phyloP scores from a whole-genome alignment of 2,888 invertebrate species.

The Platypus cylindrus region DNA sequence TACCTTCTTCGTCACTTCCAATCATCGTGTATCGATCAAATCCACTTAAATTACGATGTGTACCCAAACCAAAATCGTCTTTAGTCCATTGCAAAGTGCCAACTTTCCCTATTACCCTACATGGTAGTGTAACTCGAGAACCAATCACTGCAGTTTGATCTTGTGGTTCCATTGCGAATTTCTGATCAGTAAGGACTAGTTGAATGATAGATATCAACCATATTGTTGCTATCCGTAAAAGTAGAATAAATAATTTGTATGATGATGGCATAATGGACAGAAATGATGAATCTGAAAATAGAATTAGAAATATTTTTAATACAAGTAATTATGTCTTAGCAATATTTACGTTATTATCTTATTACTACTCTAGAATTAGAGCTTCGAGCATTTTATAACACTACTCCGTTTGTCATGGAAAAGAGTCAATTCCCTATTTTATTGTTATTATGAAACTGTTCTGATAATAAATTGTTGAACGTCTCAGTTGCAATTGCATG shows the following conservation, averaged over 20 bases:
- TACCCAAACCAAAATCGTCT: slow-evolving; percentile 90
- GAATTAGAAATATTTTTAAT: no score
- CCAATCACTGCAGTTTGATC: slow-evolving; percentile 85
- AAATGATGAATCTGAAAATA: no score
- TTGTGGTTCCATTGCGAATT: slow-evolving; percentile 85
- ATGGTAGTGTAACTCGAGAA: slow-evolving; percentile 77
- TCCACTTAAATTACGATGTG: slow-evolving; percentile 78
- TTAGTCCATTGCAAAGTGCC: slow-evolving; percentile 95
- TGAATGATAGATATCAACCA: slow-evolving; percentile 19
- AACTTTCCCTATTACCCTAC: slow-evolving; percentile 75
- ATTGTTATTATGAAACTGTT: no score
- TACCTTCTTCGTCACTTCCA: slow-evolving; percentile 89
- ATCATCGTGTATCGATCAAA: slow-evolving; percentile 94
- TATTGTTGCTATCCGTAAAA: slow-evolving; percentile 25
- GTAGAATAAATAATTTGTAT: slow-evolving; percentile 31
- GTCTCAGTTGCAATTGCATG: no score
- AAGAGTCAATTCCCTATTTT: no score
- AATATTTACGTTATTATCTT: no score
- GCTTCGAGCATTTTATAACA: no score
- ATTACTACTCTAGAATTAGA: no score
- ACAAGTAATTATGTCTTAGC: no score
- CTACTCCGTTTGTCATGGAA: no score
- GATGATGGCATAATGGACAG: slow-evolving; percentile 24
- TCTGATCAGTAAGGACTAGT: slow-evolving; percentile 49
- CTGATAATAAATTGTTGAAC: no score